Evolutionary conservation across 2,888 invertebrate genomes (phyloP).

Genomic region (Tribolium freemani): DNA sequence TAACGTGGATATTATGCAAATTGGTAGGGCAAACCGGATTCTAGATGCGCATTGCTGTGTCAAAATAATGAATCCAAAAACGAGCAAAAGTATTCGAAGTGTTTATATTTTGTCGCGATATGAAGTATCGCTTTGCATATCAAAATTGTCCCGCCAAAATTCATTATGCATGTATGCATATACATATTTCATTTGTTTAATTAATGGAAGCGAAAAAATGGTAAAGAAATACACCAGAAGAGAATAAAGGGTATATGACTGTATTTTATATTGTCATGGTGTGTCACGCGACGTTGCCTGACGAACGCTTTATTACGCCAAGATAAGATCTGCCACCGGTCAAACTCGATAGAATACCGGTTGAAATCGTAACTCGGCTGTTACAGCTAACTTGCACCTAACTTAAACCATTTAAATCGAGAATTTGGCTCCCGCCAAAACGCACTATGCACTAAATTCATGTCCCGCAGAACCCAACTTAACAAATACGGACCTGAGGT

Average conservation of each 20-base stretch:
- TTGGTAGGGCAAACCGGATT: slow-evolving; percentile 15
- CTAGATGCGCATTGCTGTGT: slow-evolving; percentile 21
- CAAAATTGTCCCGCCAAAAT: slow-evolving; percentile 35
- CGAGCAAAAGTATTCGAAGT: slow-evolving; percentile 12
- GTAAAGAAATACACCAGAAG: slow-evolving; percentile 57
- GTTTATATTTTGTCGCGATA: slow-evolving; percentile 21
- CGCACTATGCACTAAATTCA: slow-evolving; percentile 9
- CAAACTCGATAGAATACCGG: slow-evolving; percentile 61
- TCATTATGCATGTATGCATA: slow-evolving; percentile 57
- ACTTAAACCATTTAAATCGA: slow-evolving; percentile 43
- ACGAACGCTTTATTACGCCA: slow-evolving; percentile 64
- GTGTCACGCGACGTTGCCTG: slow-evolving; percentile 67
- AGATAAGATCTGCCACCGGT: slow-evolving; percentile 65
- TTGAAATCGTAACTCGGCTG: slow-evolving; percentile 56
- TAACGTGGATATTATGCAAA: slow-evolving; percentile 34
- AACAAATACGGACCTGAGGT: slow-evolving; percentile 43
- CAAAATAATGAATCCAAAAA: slow-evolving; percentile 27
- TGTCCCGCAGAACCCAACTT: slow-evolving; percentile 12
- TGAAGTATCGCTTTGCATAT: slow-evolving; percentile 11
- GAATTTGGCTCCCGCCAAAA: not conserved
- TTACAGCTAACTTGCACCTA: slow-evolving; percentile 54
- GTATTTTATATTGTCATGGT: slow-evolving; percentile 67
- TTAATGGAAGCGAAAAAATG: slow-evolving; percentile 63
- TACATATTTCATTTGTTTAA: slow-evolving; percentile 65
- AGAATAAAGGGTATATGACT: slow-evolving; percentile 63